Base-by-base conservation (phyloP, 2,797 vertebrate genomes). In the Cephalopachus bancanus region DNA sequence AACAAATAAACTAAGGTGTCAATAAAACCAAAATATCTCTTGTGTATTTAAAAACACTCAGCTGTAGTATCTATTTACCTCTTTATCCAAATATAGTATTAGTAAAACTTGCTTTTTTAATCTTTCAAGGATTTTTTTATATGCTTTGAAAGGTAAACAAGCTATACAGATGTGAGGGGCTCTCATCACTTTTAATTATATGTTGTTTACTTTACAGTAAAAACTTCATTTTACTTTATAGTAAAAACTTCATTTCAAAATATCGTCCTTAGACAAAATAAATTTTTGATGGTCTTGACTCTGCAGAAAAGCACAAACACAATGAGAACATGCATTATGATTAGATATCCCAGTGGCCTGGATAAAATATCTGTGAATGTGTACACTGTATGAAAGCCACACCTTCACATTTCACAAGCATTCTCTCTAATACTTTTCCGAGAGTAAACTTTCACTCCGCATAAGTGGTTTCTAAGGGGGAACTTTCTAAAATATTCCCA, bases 221-320 rank as follows among this genome's bases (percentile, higher is more conserved):
- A 97, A 95, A 74, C 20, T 81, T 91, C 83, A 95, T 78, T 93
- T 53, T 59, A 49, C 17, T 28, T 75, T 97, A 75, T 1, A 86
- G 24, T 80, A 89, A 96, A 97, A 95, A 74, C 20, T 81, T 91
- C 83, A 95, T 78, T 93, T 97, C 89, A 60, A 96, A 93, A 96
- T 93, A 92, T 37, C 59, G 59, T 94, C 57, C 37, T 92, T 85
- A 74, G 24, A 3, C 20, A 1, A 33, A 91, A 75, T 94, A 94
- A 91, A 49, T 53, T 91, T 93, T 85, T 90, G 76, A 67, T 93
- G 64, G 51, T 89, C 69, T 95, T 30, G 93, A 1, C 85, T 96
- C 91, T 93, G 57, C 74, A 92, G n/a, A 65, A 85, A 93, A 85
- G n/a, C 49, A 33, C 19, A 64, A 86, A 80, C 10, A 78, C 26